These are phyloP conservation scores for Propithecus deckenii DNA, from an alignment of 2,797 vertebrate genomes.

Conservation along the genomic window DNA sequence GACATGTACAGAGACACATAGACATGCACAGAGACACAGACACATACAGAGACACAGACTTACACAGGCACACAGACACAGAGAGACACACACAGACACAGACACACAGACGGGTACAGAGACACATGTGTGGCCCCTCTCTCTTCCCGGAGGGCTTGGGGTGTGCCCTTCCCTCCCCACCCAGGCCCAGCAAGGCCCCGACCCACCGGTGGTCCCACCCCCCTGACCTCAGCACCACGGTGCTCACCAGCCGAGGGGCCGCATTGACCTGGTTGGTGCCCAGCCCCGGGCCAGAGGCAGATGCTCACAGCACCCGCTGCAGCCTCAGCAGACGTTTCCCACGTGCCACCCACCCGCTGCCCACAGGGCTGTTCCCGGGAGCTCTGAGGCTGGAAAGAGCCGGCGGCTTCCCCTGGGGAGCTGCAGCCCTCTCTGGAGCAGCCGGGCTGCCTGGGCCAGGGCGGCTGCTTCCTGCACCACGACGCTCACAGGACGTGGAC, in stretches of 20 bases:
- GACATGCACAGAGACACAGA: not conserved
- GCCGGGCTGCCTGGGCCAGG: not conserved
- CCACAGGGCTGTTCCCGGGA: too few species aligned
- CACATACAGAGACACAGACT: too few species aligned
- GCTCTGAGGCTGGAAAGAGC: not conserved
- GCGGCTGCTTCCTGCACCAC: not conserved
- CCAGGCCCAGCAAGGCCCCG: not conserved
- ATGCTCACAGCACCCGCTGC: not conserved
- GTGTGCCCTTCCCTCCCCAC: not conserved
- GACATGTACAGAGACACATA: not conserved
- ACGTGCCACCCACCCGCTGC: too few species aligned
- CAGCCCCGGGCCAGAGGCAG: not conserved
- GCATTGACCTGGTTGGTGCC: not conserved
- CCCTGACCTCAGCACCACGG: not conserved
- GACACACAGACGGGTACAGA: not conserved
- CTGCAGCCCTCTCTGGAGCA: not conserved
- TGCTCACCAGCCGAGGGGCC: not conserved
- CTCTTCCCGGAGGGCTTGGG: not conserved
- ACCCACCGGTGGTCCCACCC: too few species aligned
- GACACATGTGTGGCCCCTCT: not conserved
- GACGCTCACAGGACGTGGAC: not conserved
- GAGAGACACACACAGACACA: not conserved
- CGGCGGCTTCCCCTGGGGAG: not conserved
- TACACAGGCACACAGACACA: not conserved
- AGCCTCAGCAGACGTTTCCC: not conserved